phyloP scores from a whole-genome alignment of 1,140 invertebrate species.

The Eumeta japonica region DNA sequence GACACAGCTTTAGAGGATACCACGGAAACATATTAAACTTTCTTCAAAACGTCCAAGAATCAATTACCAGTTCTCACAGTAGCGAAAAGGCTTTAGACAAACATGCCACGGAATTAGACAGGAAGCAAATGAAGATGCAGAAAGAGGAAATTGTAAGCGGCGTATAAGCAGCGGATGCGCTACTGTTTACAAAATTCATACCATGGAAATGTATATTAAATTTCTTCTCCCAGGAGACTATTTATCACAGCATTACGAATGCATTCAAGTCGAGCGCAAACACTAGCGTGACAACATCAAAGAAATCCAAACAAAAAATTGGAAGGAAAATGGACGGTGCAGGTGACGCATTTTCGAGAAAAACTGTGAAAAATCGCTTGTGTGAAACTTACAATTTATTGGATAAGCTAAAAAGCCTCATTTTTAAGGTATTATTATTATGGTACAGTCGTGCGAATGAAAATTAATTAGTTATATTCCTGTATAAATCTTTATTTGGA shows the following conservation, averaged over 20 bases:
- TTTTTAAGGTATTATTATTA: constrained; percentile 23
- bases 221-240: no score
- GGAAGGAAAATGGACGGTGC: no score
- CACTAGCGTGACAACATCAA: no score
- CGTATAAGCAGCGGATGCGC: no score
- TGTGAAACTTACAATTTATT: constrained; percentile 14
- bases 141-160: constrained; percentile 31
- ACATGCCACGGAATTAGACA: constrained; percentile 28
- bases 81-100: constrained; percentile 9
- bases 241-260: no score
- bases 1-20: constrained; percentile 20
- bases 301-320: no score
- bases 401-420: constrained; percentile 16
- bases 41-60: constrained; percentile 22
- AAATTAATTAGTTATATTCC: no score
- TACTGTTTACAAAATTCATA: no score
- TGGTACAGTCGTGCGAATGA: no score
- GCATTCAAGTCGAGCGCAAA: no score
- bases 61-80: constrained; percentile 1
- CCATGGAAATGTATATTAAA: no score
- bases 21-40: constrained; percentile 23
- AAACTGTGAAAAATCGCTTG: constrained; percentile 21
- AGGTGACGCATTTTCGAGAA: constrained; percentile 14
- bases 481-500: no score
- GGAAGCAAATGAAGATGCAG: constrained; percentile 26